Percentiles rank a stretch among this genome's conserved stretches.
Conservation (phyloP, 2,888 invertebrate species). For the Sminthurinus aureus region DNA sequence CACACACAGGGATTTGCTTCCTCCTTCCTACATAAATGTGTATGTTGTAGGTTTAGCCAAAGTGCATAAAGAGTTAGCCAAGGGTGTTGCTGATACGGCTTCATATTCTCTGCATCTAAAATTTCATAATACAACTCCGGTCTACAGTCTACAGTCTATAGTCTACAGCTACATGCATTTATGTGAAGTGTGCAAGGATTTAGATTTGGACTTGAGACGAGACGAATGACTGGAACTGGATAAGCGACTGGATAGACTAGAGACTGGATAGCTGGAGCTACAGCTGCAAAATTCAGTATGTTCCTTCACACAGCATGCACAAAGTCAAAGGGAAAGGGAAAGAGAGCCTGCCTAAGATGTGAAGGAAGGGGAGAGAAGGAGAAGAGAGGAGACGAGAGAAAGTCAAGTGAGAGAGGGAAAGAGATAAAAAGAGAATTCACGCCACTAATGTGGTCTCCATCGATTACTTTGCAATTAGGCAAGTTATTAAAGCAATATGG, state of each 20-base stretch:
- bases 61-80: no score
- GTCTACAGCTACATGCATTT: no score
- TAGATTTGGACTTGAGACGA: no score
- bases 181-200: no score
- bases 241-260: no score
- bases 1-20: no score
- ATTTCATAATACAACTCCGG: no score
- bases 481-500: slow-evolving; percentile 29
- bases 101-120: no score
- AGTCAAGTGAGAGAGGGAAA: background rate
- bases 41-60: no score
- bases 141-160: no score
- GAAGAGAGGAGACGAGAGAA: background rate
- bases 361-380: background rate
- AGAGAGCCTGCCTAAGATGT: background rate
- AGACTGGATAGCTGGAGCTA: background rate
- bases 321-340: background rate
- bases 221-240: background rate
- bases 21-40: no score
- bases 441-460: slow-evolving; percentile 26
- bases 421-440: slow-evolving; percentile 27
- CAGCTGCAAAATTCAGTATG: background rate
- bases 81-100: no score
- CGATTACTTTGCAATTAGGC: slow-evolving; percentile 33
- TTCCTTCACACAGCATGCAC: background rate